These are phyloP conservation scores for Margarornis squamiger DNA, from an alignment of 2,797 vertebrate genomes.

Conservation along the genomic window DNA sequence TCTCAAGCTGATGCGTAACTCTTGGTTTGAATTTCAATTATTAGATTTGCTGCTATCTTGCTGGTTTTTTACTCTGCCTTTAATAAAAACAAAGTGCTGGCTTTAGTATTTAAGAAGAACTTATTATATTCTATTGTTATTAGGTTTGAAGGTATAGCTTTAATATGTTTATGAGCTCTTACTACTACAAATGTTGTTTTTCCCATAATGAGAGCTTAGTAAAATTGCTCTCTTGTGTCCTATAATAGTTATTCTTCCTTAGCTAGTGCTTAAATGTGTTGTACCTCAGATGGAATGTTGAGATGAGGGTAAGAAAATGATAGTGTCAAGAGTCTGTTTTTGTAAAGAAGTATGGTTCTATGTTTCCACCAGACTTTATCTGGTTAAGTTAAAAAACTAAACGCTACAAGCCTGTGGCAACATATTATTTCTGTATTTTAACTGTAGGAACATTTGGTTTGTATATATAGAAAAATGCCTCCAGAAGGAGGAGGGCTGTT, in stretches of 20 bases:
- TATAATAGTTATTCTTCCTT: not conserved
- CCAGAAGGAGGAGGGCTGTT: constrained; percentile 64
- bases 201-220: constrained; percentile 42
- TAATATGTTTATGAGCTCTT: not conserved
- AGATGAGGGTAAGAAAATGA: not conserved
- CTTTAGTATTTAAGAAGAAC: constrained; percentile 52
- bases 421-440: constrained; percentile 64
- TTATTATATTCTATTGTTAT: constrained; percentile 4
- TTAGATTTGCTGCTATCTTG: not conserved
- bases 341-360: not conserved
- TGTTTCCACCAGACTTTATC: constrained; percentile 1
- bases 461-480: constrained; percentile 69
- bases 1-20: not conserved
- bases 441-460: constrained; percentile 69
- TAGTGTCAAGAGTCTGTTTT: not conserved
- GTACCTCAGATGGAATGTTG: not conserved
- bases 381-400: constrained; percentile 58
- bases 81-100: constrained; percentile 3
- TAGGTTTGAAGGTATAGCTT: constrained; percentile 21
- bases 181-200: constrained; percentile 45
- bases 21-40: not conserved
- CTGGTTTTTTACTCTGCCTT: not conserved
- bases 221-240: constrained; percentile 46
- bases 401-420: constrained; percentile 40
- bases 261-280: not conserved